These are phyloP conservation scores for Petrocephalus microphthalmus DNA, from an alignment of 2,113 vertebrate species.

Conservation along the genomic window DNA sequence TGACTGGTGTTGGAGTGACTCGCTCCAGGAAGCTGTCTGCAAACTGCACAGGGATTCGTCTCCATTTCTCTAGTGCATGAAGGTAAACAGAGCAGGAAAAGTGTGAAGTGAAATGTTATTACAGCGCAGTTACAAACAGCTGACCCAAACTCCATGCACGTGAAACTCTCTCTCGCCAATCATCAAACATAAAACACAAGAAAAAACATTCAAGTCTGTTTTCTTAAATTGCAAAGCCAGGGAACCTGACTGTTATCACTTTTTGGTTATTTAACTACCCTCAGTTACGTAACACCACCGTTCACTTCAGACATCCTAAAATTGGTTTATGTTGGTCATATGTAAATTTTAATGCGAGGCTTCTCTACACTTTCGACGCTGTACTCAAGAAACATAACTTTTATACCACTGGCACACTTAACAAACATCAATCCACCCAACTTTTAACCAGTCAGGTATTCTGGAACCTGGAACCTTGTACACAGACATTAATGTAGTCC, in stretches of 20 bases:
- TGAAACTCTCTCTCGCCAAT: background rate
- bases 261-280: background rate
- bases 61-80: background rate
- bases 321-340: background rate
- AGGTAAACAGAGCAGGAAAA: background rate
- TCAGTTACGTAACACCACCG: background rate
- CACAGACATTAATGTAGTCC: background rate
- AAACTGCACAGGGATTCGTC: background rate
- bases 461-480: background rate
- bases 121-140: background rate
- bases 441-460: background rate
- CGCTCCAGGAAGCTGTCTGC: background rate
- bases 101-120: background rate
- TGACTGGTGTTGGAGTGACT: background rate
- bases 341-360: background rate
- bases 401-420: background rate
- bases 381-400: background rate
- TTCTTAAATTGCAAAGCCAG: background rate
- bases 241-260: background rate
- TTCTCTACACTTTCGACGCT: background rate
- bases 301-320: background rate
- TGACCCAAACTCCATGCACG: background rate
- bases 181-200: background rate
- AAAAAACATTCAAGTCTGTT: background rate
- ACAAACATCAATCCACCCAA: background rate